Conservation (phyloP, 2,797 vertebrate genomes). For the Smutsia gigantea region DNA sequence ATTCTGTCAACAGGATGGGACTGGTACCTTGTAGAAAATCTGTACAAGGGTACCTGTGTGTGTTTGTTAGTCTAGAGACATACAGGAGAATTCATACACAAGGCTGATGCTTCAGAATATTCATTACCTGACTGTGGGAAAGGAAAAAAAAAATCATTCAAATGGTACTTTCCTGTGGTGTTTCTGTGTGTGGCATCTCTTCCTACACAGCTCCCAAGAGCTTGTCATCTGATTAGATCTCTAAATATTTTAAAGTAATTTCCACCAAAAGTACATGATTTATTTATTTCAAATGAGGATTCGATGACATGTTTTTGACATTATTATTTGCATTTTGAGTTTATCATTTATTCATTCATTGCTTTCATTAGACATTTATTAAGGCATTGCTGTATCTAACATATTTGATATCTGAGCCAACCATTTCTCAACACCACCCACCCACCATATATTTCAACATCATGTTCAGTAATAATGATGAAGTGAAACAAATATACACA, state of each 20-base stretch:
- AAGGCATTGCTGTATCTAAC: not conserved
- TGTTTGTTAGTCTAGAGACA: not conserved
- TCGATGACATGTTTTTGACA: not conserved
- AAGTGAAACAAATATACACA: not conserved
- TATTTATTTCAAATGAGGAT: constrained; percentile 43
- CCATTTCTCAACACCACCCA: not conserved
- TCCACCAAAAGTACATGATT: not conserved
- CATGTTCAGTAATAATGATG: not conserved
- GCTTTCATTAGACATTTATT: not conserved
- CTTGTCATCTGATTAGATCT: not conserved
- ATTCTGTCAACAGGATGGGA: not conserved
- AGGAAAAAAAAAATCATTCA: not conserved
- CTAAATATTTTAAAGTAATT: constrained; percentile 24
- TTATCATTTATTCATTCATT: not conserved
- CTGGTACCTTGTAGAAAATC: not conserved
- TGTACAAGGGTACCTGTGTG: not conserved
- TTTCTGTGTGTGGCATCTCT: not conserved
- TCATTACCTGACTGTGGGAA: not conserved
- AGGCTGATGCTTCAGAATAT: not conserved
- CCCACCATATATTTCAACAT: not conserved
- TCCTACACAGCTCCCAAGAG: not conserved
- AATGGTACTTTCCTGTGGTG: not conserved
- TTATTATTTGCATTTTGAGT: constrained; percentile 29
- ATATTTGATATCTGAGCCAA: not conserved
- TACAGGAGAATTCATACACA: not conserved